These are phyloP conservation scores for Chymomyza caudatula DNA, from an alignment of 2,888 invertebrate species.

Conservation along the genomic window DNA sequence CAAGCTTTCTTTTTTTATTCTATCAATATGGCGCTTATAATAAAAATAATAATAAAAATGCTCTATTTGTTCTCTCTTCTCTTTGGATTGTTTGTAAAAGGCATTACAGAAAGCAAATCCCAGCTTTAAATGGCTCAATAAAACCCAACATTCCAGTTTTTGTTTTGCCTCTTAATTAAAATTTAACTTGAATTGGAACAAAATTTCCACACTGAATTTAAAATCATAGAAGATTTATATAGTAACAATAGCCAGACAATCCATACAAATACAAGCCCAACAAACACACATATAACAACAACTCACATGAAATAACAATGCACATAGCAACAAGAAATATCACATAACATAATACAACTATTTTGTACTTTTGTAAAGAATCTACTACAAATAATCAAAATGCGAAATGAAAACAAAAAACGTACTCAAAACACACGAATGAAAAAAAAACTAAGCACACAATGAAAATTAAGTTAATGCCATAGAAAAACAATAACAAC, in stretches of 20 bases:
- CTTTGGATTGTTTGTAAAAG: slow-evolving; percentile 35
- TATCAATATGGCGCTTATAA: slow-evolving; percentile 31
- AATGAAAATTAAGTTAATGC: slow-evolving; percentile 5
- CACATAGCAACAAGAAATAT: neutral
- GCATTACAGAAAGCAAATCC: neutral
- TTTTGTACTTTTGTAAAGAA: neutral
- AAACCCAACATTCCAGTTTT: neutral
- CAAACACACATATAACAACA: neutral
- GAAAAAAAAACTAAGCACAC: slow-evolving; percentile 22
- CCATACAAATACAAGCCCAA: neutral
- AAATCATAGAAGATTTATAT: neutral
- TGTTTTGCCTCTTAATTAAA: neutral
- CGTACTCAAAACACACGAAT: slow-evolving; percentile 22
- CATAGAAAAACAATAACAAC: slow-evolving; percentile 30
- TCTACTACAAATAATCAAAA: neutral
- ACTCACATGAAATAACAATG: neutral
- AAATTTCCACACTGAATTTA: neutral
- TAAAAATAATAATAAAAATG: slow-evolving; percentile 55
- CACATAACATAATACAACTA: neutral
- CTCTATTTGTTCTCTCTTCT: slow-evolving; percentile 55
- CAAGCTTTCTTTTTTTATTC: neutral
- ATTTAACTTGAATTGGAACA: neutral
- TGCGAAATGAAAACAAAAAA: slow-evolving; percentile 10
- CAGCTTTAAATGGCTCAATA: neutral
- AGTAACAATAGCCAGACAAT: neutral